Evolutionary conservation across 1,140 invertebrate genomes (phyloP), one percentile per base, ranked within the genome.

Genomic region (Trypoxylus dichotomus): DNA sequence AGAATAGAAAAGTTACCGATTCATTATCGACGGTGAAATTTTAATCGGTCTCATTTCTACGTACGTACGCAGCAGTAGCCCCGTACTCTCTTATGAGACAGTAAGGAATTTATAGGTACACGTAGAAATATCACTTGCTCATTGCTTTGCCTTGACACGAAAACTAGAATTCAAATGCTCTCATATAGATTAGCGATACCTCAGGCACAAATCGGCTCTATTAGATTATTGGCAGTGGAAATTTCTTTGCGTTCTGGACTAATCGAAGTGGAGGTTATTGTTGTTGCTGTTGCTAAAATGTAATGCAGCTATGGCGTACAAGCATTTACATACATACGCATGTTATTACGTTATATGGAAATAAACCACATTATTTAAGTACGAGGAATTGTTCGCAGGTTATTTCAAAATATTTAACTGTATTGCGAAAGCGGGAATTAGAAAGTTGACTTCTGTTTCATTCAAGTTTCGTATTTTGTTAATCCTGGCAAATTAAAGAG

Each of bases 181-280:
- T 68, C 47, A n/a, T 68, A 68, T 25, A 68, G 60, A 68, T 68
- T 68, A 68, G 60, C 60, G 27, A 68, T 68, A 68, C 24, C 27
- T 6, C 7, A 68, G 21, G 24, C 21, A 29, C 21, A 11, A 68
- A 27, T 24, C 21, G 60, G 15, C 15, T 68, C 24, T 1, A 68
- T 68, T 27, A 68, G 15, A 54, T 15, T 68, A 15, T 27, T 24
- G 8, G 3, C 24, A 68, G 13, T 68, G 21, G 24, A 68, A 27
- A 68, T 68, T 68, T 68, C 60, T 68, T 27, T 68, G 60, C 15
- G 47, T n/a, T 27, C 3, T 24, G 2, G 27, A 24, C 3, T 68
- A 68, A 68, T 68, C 24, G 60, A 24, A 68, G 60, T 13, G 7
- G 19, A 68, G 24, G 60, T 29, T 27, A 13, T 13, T 63, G 19